phyloP scores from a whole-genome alignment of 2,113 vertebrate genomes.

The Phodopus roborovskii region DNA sequence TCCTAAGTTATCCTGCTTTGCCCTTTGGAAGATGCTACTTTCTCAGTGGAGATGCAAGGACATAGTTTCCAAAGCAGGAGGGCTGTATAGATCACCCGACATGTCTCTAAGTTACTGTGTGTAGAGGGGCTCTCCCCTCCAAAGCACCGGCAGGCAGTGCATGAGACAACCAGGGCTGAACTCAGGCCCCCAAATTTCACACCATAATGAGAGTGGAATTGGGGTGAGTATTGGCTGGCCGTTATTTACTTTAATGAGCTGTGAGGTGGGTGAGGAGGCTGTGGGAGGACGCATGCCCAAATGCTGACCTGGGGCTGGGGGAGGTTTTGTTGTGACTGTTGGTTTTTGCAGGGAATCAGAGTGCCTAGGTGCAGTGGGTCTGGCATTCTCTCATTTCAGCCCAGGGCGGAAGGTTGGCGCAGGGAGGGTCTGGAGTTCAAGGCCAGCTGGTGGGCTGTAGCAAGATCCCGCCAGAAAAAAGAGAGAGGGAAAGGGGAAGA shows the following conservation, averaged over 20 bases:
- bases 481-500: neutral
- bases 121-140: neutral
- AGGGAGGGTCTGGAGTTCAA: neutral
- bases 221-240: neutral
- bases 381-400: neutral
- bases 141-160: neutral
- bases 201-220: neutral
- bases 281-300: no score
- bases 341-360: neutral
- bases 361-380: neutral
- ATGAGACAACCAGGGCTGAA: neutral
- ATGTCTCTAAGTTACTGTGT: neutral
- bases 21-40: constrained; percentile 23
- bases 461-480: neutral
- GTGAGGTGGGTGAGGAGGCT: neutral
- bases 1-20: neutral
- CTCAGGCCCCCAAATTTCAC: neutral
- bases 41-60: neutral
- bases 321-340: constrained; percentile 13
- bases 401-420: neutral
- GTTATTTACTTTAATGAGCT: neutral
- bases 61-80: neutral
- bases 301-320: neutral
- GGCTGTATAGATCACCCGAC: neutral
- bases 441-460: neutral